phyloP scores from a whole-genome alignment of 2,888 invertebrate species.

The Orchesellides sinensis region DNA sequence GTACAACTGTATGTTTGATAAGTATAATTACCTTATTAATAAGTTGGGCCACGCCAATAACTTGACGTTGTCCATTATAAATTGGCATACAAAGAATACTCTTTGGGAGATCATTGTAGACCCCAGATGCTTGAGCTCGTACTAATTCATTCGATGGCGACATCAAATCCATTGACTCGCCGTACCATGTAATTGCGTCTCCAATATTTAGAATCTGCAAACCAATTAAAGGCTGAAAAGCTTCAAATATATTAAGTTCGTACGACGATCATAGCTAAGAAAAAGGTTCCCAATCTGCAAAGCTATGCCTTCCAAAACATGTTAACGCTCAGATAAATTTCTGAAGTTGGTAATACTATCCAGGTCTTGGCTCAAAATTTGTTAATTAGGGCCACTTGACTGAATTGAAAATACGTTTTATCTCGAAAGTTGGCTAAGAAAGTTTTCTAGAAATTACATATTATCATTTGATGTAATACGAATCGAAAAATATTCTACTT shows the following conservation, averaged over 20 bases:
- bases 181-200: slow-evolving; percentile 89
- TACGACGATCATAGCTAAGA: not conserved
- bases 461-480: too few relatives aligned
- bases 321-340: not conserved
- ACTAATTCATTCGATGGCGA: slow-evolving; percentile 48
- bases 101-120: slow-evolving; percentile 79
- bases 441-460: too few relatives aligned
- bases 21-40: slow-evolving; percentile 95
- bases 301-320: too few relatives aligned
- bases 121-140: slow-evolving; percentile 46
- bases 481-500: too few relatives aligned
- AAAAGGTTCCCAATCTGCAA: too few relatives aligned
- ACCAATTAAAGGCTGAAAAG: not conserved
- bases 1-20: too few relatives aligned
- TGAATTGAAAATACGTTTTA: too few relatives aligned
- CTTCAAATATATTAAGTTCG: not conserved
- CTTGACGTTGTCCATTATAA: slow-evolving; percentile 90
- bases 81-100: slow-evolving; percentile 96
- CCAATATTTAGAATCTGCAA: slow-evolving; percentile 90
- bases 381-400: not conserved
- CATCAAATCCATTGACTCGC: slow-evolving; percentile 79
- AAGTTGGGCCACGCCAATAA: slow-evolving; percentile 94
- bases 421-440: too few relatives aligned
- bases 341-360: not conserved
- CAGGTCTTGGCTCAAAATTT: too few relatives aligned